Evolutionary conservation across 2,797 vertebrate species (phyloP).

Genomic region (Oreortyx pictus): DNA sequence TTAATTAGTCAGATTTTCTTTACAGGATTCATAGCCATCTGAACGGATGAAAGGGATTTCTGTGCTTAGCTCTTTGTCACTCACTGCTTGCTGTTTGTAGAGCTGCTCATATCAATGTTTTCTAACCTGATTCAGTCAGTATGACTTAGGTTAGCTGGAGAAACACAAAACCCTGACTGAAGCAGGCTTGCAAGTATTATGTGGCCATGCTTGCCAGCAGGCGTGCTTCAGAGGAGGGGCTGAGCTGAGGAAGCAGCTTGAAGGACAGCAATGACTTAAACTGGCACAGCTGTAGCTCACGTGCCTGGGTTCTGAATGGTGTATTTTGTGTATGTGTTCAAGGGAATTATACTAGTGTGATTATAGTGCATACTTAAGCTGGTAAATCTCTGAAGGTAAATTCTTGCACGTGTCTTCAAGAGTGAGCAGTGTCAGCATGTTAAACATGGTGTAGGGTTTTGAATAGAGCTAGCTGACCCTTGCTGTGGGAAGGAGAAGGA

Average conservation of each 20-base stretch:
- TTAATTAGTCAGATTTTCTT: neutral
- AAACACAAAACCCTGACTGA: neutral
- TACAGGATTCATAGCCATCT: neutral
- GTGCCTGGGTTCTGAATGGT: neutral
- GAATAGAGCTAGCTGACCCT: accelerated
- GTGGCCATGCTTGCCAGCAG: neutral
- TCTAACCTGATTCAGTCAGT: neutral
- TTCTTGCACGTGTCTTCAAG: neutral
- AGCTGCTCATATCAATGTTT: neutral
- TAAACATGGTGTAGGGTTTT: accelerated
- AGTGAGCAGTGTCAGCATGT: accelerated
- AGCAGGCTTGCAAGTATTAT: neutral
- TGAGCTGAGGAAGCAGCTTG: neutral
- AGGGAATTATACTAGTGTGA: neutral
- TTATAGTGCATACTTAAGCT: neutral
- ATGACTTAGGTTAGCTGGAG: neutral
- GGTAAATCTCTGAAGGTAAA: neutral
- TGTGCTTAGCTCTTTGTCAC: neutral
- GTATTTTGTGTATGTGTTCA: accelerated
- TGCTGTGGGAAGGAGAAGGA: neutral
- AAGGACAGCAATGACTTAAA: neutral
- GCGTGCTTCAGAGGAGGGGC: neutral
- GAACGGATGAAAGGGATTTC: neutral
- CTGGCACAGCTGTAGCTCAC: neutral
- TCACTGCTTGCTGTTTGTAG: neutral